These are phyloP conservation scores for Manduca sexta DNA, from an alignment of 1,140 invertebrate genomes.

Conservation along the genomic window DNA sequence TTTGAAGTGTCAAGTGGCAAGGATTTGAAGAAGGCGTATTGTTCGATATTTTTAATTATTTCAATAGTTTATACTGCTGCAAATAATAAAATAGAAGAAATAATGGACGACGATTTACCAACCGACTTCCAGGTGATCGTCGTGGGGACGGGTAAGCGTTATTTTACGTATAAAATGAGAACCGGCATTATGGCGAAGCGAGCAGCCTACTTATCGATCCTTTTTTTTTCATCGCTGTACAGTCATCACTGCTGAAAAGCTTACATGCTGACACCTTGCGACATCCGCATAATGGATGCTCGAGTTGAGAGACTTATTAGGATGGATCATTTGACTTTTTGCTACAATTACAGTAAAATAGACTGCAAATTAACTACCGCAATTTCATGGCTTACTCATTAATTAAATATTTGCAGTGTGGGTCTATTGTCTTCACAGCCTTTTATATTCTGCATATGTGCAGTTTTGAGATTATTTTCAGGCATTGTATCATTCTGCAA, in stretches of 20 bases:
- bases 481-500: too few relatives aligned
- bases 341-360: not conserved
- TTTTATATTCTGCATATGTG: not conserved
- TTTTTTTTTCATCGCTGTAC: conserved; percentile 45
- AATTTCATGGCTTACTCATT: conserved; percentile 28
- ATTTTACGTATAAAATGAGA: conserved; percentile 37
- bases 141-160: conserved; percentile 87
- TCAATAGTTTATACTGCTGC: conserved; percentile 30
- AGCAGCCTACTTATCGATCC: conserved; percentile 67
- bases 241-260: conserved; percentile 20
- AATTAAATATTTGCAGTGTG: conserved; percentile 39
- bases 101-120: conserved; percentile 88
- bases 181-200: conserved; percentile 54
- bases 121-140: conserved; percentile 92
- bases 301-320: not conserved
- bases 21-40: conserved; percentile 31
- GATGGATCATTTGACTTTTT: not conserved
- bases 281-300: not conserved
- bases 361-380: not conserved
- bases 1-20: conserved; percentile 29
- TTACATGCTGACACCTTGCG: not conserved
- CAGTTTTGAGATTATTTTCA: too few relatives aligned
- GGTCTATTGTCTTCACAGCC: conserved; percentile 25
- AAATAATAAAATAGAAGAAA: conserved; percentile 28
- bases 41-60: conserved; percentile 34